These are phyloP conservation scores for Solea senegalensis DNA, from an alignment of 2,113 vertebrate genomes.

Conservation along the genomic window DNA sequence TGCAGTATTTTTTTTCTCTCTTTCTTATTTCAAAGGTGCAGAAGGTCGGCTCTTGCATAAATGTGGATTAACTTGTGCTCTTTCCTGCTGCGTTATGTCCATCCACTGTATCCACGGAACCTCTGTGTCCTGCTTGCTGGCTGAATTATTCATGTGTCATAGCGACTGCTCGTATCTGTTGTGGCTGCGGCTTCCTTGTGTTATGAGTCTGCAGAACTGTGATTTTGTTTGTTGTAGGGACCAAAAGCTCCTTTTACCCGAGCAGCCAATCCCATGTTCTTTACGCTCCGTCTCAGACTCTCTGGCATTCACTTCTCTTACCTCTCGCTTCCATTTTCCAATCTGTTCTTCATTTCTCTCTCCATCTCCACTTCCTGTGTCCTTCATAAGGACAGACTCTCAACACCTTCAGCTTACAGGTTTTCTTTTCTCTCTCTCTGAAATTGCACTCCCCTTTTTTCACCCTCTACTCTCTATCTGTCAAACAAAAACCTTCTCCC, in stretches of 20 bases:
- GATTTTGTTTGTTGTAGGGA: conserved; percentile 39
- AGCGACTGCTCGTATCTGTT: conserved; percentile 64
- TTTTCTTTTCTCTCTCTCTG: conserved; percentile 20
- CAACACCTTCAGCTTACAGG: conserved; percentile 34
- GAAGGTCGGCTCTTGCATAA: conserved; percentile 42
- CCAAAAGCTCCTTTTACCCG: conserved; percentile 49
- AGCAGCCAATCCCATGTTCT: conserved; percentile 49
- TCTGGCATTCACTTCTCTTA: neutral
- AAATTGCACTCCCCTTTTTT: conserved; percentile 16
- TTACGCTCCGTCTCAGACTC: conserved; percentile 21
- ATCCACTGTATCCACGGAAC: conserved; percentile 42
- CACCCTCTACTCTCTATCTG: neutral
- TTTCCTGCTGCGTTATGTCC: conserved; percentile 17
- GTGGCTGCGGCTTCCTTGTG: conserved; percentile 64
- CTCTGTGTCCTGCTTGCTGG: conserved; percentile 47
- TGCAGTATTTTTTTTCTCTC: neutral
- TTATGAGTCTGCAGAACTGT: conserved; percentile 59
- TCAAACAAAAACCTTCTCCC: conserved; percentile 20
- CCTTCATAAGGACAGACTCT: conserved; percentile 28
- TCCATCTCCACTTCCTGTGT: neutral
- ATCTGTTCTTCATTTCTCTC: neutral
- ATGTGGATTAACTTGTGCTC: conserved; percentile 55
- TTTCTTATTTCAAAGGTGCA: conserved; percentile 10
- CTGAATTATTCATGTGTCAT: conserved; percentile 74
- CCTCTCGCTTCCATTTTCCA: conserved; percentile 28